Percentiles rank a stretch among this genome's conserved stretches.
Evolutionary conservation across 2,888 invertebrate species (phyloP).

Genomic region (Brenthis ino): DNA sequence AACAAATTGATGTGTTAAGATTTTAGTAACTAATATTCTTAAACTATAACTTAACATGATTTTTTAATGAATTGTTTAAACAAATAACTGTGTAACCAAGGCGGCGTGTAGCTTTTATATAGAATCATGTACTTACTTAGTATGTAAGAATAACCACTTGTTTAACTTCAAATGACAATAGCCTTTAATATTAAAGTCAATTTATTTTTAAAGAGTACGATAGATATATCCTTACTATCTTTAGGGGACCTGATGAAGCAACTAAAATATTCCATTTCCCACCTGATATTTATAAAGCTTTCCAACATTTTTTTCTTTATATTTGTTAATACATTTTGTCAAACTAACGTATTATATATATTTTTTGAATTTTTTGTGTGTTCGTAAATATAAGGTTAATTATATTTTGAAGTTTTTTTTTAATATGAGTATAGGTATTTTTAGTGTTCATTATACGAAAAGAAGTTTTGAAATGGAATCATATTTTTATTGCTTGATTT

Average conservation of each 20-base stretch:
- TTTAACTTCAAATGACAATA: conserved; percentile 14
- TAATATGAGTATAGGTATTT: neutral
- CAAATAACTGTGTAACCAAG: conserved; percentile 5
- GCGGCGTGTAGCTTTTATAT: conserved; percentile 9
- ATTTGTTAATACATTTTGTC: neutral
- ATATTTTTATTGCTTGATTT: neutral
- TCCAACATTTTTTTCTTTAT: conserved; percentile 7
- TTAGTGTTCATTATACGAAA: neutral
- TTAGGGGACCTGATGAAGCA: conserved; percentile 57
- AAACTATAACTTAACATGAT: too few species aligned
- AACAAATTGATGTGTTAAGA: conserved; percentile 27
- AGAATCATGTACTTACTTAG: conserved; percentile 4
- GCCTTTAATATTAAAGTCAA: conserved; percentile 5
- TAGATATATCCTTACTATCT: conserved; percentile 8
- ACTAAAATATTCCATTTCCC: conserved; percentile 60
- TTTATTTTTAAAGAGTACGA: conserved; percentile 7
- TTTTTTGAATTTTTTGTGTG: conserved; percentile 4
- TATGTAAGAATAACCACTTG: conserved; percentile 12
- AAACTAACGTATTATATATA: neutral
- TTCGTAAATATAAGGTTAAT: neutral
- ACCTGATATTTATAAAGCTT: conserved; percentile 41
- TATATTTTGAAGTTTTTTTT: neutral
- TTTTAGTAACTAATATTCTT: neutral
- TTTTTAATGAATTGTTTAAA: too few species aligned
- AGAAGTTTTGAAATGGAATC: neutral